Evolutionary conservation across 2,888 invertebrate genomes (phyloP), one percentile per base, ranked within the genome.

Genomic region (Nasonovia ribisnigri): DNA sequence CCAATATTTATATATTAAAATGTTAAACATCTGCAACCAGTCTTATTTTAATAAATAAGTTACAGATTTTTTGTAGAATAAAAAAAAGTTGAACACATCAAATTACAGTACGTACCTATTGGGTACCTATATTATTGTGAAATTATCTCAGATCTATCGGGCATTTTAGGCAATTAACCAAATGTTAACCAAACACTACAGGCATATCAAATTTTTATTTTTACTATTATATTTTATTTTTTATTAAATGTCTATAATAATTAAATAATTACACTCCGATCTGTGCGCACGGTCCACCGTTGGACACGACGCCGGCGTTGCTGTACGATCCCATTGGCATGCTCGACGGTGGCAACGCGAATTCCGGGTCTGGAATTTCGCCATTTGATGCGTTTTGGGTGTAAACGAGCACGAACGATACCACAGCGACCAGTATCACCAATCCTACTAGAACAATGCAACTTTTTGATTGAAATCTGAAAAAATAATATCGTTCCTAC

Each of bases 291-390:
- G 95, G 95, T 4, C 95, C 95, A 0, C 96, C 95, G 95, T 96
- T 96, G 42, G 96, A 95, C 48, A 95, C 95, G 10, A 96, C 95
- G 2, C 96, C 96, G 3, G 95, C 96, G 46, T 94, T 91, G 48
- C 92, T 92, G 94, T 95, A 95, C 20, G 94, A 89, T 0, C 95
- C 95, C 36, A 95, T 94, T 5, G 88, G 67, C 8, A 95, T 94
- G 20, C 88, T 88, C 0, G 95, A 95, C 8, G 95, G 95, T 8
- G 94, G 93, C 42, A 92, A 93, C 20, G 84, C 94, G n/a, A 51
- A 29, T 26, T 92, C 60, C 29, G 92, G 92, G 36, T 92, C 92
- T 20, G 43, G 60, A 8, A 42, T 13, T 11, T 60, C 86, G 57
- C 42, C 46, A 10, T 43, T 20, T 24, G 20, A 11, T 24, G 36